Conservation (phyloP, 2,797 vertebrate species). For the Emydoidea blandingii region DNA sequence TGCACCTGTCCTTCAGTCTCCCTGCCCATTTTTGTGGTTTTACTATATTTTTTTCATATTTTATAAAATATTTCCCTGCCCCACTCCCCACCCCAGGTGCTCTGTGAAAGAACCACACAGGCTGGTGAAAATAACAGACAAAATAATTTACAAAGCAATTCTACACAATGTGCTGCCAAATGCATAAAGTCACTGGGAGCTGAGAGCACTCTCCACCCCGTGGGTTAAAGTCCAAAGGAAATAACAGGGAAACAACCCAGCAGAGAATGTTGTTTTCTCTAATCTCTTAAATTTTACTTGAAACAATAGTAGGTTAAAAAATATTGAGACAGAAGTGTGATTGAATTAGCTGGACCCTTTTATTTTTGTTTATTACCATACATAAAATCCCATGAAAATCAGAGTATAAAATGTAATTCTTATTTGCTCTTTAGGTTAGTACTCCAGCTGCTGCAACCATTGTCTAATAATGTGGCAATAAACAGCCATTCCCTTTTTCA, state of each 20-base stretch:
- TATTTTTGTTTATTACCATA: background rate
- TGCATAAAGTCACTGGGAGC: background rate
- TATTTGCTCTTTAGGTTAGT: background rate
- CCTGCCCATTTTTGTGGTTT: background rate
- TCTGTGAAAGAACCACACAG: background rate
- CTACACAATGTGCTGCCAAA: background rate
- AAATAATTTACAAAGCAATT: background rate
- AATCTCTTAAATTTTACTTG: background rate
- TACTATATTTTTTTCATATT: background rate
- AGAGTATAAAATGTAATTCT: background rate
- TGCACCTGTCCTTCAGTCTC: background rate
- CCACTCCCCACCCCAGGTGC: background rate
- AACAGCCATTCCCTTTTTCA: background rate
- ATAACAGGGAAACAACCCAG: background rate
- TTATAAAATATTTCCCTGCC: background rate
- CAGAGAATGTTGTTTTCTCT: fast-evolving
- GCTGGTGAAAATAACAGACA: background rate
- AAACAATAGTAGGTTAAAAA: background rate
- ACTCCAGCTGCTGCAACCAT: background rate
- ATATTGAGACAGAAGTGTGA: background rate
- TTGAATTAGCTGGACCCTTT: background rate
- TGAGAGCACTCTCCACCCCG: background rate
- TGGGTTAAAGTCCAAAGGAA: background rate
- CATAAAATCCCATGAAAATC: slow-evolving; percentile 3
- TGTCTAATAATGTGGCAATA: background rate